Conservation (phyloP, 2,888 invertebrate genomes). For the Heliconius aoede region DNA sequence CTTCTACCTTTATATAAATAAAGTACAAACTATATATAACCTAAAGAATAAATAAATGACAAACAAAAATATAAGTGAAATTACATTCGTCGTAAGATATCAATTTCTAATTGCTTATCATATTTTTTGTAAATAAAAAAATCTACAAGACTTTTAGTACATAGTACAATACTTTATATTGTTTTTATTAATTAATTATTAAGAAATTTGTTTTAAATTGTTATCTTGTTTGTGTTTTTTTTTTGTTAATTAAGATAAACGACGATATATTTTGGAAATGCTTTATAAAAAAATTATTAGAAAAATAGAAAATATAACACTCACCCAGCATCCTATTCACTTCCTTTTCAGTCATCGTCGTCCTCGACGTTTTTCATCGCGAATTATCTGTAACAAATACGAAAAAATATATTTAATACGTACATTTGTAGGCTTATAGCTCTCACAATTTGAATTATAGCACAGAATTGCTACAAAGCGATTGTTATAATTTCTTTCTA, state of each 20-base stretch:
- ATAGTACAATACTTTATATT: no score
- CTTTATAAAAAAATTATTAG: neutral
- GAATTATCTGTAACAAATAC: slow-evolving; percentile 48
- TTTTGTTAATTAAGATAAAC: neutral
- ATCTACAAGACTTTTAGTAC: neutral
- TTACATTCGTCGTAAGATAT: neutral
- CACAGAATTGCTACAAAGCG: neutral
- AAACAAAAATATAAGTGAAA: neutral
- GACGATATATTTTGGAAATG: neutral
- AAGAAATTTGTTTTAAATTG: neutral
- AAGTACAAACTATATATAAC: no score
- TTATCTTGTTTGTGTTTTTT: neutral
- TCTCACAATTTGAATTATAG: neutral
- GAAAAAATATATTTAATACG: neutral
- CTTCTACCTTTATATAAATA: no score
- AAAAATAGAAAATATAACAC: slow-evolving; percentile 49
- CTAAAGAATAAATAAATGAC: no score
- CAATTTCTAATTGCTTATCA: no score
- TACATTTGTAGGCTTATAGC: neutral
- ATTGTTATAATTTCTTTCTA: no score
- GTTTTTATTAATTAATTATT: neutral
- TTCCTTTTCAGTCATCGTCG: slow-evolving; percentile 80
- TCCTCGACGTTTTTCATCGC: slow-evolving; percentile 74
- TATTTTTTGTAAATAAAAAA: neutral
- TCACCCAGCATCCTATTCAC: slow-evolving; percentile 80